Evolutionary conservation across 2,113 vertebrate genomes (phyloP), one percentile per base, ranked within the genome.

Genomic region (Rynchops niger): DNA sequence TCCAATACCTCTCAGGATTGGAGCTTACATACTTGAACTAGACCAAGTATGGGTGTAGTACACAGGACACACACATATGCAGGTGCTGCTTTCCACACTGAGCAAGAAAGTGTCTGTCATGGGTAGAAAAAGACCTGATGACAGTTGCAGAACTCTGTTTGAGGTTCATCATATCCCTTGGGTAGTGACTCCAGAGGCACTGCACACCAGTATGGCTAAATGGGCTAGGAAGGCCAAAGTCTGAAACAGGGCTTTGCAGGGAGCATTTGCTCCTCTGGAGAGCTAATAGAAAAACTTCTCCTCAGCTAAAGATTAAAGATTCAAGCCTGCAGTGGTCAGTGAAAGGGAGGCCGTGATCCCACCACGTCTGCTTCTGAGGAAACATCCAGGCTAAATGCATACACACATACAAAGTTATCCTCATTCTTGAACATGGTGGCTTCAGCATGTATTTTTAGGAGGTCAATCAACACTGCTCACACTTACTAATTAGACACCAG

Each of bases 11-110:
- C 50, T 77, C 58, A 78, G 65, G 77, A 77, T 26, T 81, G 73
- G 88, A 93, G 69, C 82, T 86, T 15, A 2, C 95, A 98, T 96
- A 97, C 96, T 96, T 98, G 63, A 91, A 34, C 21, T 49, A 79
- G 56, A 69, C 8, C 81, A 95, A 90, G 90, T 93, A 94, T 50
- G 80, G 27, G 2, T 40, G 45, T n/a, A 94, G 76, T 72, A 93
- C 50, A 76, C 77, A 77, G 53, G 42, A 59, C 82, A 81, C 27
- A 65, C 70, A 52, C 34, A 52, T 82, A 85, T 27, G 27, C 77
- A 93, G 52, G 20, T 32, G 36, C 13, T 74, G 78, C 67, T 94
- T 86, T 73, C 55, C 34, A 58, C 70, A 14, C 2, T 18, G 26
- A 76, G 42, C 49, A 71, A 61, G 70, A 82, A 63, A 79, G 52